Evolutionary conservation across 2,797 vertebrate genomes (phyloP).

Genomic region (Peromyscus melanophrys): DNA sequence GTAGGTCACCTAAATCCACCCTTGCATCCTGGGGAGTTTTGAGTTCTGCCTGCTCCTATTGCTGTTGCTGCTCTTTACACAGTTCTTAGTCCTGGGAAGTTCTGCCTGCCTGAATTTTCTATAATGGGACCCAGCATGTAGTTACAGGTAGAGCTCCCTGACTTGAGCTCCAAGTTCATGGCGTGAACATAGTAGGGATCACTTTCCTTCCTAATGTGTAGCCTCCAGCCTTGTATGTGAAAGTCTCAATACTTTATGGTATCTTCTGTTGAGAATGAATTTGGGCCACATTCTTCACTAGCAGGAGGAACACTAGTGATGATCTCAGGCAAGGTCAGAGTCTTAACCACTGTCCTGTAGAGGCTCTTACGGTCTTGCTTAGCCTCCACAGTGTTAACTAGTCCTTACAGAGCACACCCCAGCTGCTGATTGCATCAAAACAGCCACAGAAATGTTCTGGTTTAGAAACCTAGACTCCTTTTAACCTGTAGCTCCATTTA

Average conservation of each 20-base stretch:
- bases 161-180: neutral
- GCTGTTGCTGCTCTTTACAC: neutral
- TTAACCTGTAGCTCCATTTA: constrained; percentile 72
- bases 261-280: neutral
- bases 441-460: neutral
- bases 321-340: neutral
- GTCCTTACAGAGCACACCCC: neutral
- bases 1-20: neutral
- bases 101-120: neutral
- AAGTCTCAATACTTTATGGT: neutral
- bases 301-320: neutral
- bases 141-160: neutral
- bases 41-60: neutral
- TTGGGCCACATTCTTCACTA: constrained; percentile 19
- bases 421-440: neutral
- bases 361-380: neutral
- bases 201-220: neutral
- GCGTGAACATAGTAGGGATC: rapidly evolving
- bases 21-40: neutral
- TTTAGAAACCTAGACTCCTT: constrained; percentile 72
- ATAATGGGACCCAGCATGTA: neutral
- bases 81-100: neutral
- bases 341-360: neutral
- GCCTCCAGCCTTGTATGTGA: neutral
- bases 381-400: neutral